Evolutionary conservation across 2,797 vertebrate species (phyloP).

Genomic region (Discoglossus pictus): DNA sequence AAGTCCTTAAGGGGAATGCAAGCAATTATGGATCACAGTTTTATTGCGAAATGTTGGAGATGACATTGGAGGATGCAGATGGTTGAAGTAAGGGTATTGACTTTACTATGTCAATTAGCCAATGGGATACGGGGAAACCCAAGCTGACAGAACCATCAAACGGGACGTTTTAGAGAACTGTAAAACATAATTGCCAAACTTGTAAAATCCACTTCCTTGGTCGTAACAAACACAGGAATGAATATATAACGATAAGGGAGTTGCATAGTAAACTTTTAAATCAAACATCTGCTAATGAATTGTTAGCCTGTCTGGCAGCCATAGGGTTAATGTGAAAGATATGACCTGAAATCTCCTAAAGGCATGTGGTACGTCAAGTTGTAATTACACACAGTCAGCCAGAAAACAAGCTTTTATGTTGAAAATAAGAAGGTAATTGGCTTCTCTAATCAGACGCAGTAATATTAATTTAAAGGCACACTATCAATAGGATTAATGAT

Average conservation of each 20-base stretch:
- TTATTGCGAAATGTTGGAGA: conserved; percentile 45
- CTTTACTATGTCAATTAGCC: conserved; percentile 44
- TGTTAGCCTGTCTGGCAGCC: too few relatives aligned
- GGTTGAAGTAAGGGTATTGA: conserved; percentile 44
- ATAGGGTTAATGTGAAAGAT: too few relatives aligned
- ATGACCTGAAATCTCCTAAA: too few relatives aligned
- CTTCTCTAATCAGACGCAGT: too few relatives aligned
- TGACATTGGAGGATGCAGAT: conserved; percentile 49
- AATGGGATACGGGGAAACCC: conserved; percentile 36
- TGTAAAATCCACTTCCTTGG: conserved; percentile 30
- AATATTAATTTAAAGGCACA: too few relatives aligned
- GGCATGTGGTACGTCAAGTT: too few relatives aligned
- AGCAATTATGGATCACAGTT: conserved; percentile 49
- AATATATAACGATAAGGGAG: neutral
- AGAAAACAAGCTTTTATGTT: too few relatives aligned
- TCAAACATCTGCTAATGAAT: too few relatives aligned
- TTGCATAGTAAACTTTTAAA: too few relatives aligned
- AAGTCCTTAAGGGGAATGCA: conserved; percentile 47
- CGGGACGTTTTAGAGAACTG: conserved; percentile 39
- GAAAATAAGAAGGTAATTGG: too few relatives aligned
- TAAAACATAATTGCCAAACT: conserved; percentile 44
- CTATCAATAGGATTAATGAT: too few relatives aligned
- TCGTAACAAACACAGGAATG: conserved; percentile 15
- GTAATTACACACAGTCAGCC: too few relatives aligned
- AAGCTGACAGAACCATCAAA: conserved; percentile 38